Base-by-base conservation (phyloP, 2,797 vertebrate genomes). In the Fistularia tabacaria region DNA sequence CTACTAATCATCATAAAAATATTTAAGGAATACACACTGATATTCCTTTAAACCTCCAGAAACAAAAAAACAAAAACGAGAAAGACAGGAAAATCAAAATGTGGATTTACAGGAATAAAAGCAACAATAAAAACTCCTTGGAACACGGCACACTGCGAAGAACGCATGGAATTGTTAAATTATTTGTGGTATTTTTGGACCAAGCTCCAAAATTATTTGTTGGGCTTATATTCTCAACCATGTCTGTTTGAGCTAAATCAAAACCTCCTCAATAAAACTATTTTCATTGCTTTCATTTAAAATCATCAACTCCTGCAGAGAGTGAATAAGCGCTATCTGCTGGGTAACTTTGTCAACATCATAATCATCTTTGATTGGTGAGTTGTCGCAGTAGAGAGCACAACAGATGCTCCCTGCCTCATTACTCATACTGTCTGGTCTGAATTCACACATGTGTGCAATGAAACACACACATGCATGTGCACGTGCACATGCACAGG, bases 301-400 rank as follows among this genome's bases (percentile, higher is more conserved):
- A 69, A 64, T 56, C 51, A 59, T 43, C 10, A 15, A 54, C 77
- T 84, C 81, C 80, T 76, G 77, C 79, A 48, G 75, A 63, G 80
- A 54, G 49, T 76, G 68, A 73, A 64, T 73, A 58, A 73, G 76
- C 75, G 74, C 66, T 77, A 73, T 82, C 81, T 80, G 74, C 73
- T 65, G 74, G 68, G 78, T 68, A 76, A 81, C 85, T 86, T 81
- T 83, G 79, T 84, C 84, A 84, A 84, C 84, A 84, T 78, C 72
- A 79, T 86, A 88, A 89, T 85, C 86, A 82, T 85, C 68, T 87
- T 76, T 86, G 83, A 89, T 89, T 88, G 79, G 77, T 69, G 76
- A 72, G 77, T 74, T 48, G 36, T 63, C 44, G 59, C 66, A 56
- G 73, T 46, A 50, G 66, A 83, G 76, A 82, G 64, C 66, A 73